Conservation (phyloP, 1,140 invertebrate genomes). For the Ceratoteleas bidentatus region DNA sequence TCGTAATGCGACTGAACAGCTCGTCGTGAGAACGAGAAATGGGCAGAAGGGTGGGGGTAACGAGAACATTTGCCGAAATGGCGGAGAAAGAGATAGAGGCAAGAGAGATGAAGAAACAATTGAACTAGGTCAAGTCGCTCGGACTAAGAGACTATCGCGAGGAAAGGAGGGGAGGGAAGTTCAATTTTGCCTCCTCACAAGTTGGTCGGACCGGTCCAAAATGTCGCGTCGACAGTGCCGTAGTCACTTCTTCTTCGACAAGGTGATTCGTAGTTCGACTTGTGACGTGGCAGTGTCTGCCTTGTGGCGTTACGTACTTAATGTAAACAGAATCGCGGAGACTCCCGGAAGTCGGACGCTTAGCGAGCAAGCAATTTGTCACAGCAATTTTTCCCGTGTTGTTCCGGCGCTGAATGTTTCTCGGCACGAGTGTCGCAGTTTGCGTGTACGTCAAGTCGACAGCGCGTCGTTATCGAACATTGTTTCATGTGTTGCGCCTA, state of each 20-base stretch:
- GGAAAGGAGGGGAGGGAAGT: too few species aligned
- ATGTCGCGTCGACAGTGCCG: constrained; percentile 14
- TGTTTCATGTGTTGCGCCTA: constrained; percentile 22
- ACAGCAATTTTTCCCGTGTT: not conserved
- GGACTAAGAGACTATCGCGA: too few species aligned
- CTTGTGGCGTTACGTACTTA: constrained; percentile 75
- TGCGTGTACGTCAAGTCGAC: constrained; percentile 25
- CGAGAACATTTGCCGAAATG: too few species aligned
- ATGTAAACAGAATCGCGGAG: constrained; percentile 56
- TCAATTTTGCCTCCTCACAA: too few species aligned
- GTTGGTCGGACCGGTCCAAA: not conserved
- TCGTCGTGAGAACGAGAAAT: constrained; percentile 29
- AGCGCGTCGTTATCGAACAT: constrained; percentile 64
- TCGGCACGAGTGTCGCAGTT: constrained; percentile 38
- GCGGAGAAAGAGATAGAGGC: too few species aligned
- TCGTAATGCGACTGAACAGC: constrained; percentile 30
- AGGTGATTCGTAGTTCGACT: constrained; percentile 57
- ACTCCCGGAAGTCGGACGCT: constrained; percentile 50
- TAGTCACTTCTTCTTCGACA: constrained; percentile 18
- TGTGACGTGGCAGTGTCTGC: constrained; percentile 78
- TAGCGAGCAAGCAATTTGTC: not conserved
- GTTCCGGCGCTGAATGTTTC: too few species aligned
- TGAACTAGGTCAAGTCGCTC: too few species aligned
- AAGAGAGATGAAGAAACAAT: too few species aligned
- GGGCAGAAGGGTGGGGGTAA: too few species aligned